These are phyloP conservation scores for Pocillopora damicornis DNA, from an alignment of 64 coral and sea anemone species.

Conservation along the genomic window DNA sequence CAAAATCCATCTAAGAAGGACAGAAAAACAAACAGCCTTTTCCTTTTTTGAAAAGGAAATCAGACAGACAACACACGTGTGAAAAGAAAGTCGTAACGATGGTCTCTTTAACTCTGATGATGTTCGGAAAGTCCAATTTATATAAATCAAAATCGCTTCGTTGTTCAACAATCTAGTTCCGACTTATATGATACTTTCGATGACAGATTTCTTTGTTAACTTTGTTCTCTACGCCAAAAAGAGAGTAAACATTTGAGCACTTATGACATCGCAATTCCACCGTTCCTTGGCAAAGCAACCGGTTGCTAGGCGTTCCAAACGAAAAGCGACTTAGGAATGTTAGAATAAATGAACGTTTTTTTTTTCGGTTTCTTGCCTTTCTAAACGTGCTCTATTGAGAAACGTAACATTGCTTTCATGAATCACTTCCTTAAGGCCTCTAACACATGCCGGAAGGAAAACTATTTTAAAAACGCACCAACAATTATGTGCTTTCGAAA, in stretches of 20 bases:
- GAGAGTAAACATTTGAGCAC: neutral
- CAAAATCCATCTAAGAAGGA: neutral
- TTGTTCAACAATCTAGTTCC: no score
- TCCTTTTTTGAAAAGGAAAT: neutral
- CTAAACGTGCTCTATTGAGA: neutral
- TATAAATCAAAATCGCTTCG: no score
- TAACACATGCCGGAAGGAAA: no score
- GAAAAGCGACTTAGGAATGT: neutral
- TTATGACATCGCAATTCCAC: neutral
- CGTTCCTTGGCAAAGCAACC: neutral
- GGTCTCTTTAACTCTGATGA: no score
- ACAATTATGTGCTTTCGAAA: no score
- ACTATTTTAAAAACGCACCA: no score
- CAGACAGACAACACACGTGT: neutral
- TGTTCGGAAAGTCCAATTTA: no score
- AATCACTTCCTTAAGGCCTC: no score
- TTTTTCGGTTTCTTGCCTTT: neutral
- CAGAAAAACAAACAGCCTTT: neutral
- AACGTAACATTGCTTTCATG: neutral
- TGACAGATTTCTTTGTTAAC: conserved; percentile 19
- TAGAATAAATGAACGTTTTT: neutral
- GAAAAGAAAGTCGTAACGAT: no score
- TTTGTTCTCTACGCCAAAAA: neutral
- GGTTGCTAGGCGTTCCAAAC: conserved; percentile 8
- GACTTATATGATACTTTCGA: neutral